Conservation (phyloP, 2,113 vertebrate species). For the Uropsilus gracilis region DNA sequence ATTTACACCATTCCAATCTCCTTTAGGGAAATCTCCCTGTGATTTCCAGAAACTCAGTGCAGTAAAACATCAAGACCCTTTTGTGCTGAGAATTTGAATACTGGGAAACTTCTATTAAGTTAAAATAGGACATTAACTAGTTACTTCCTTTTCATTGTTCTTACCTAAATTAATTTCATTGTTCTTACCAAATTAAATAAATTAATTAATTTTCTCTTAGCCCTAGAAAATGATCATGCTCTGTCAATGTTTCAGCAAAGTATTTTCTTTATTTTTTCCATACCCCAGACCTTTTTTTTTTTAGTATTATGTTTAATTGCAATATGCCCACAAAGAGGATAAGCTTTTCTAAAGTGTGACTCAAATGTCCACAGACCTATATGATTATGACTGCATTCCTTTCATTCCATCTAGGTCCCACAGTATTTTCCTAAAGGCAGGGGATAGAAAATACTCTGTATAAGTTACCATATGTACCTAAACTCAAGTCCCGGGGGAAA, state of each 20-base stretch:
- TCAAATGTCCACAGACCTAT: neutral
- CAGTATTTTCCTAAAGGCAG: neutral
- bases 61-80: slow-evolving; percentile 51
- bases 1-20: neutral
- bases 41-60: slow-evolving; percentile 58
- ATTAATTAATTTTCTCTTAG: slow-evolving; percentile 17
- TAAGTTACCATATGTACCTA: too few species aligned
- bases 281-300: neutral
- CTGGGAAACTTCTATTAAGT: slow-evolving; percentile 61
- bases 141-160: slow-evolving; percentile 73
- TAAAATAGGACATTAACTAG: slow-evolving; percentile 50
- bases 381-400: neutral
- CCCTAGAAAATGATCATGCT: neutral
- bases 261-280: neutral
- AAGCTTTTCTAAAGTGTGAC: neutral
- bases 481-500: too few species aligned
- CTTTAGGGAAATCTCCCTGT: neutral
- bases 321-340: too few species aligned
- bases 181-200: slow-evolving; percentile 62
- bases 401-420: neutral
- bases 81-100: slow-evolving; percentile 66
- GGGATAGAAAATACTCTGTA: neutral
- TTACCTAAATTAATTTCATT: slow-evolving; percentile 54
- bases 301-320: neutral
- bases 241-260: neutral